phyloP scores from a whole-genome alignment of 2,888 invertebrate genomes.

The Amphipoea lucens region DNA sequence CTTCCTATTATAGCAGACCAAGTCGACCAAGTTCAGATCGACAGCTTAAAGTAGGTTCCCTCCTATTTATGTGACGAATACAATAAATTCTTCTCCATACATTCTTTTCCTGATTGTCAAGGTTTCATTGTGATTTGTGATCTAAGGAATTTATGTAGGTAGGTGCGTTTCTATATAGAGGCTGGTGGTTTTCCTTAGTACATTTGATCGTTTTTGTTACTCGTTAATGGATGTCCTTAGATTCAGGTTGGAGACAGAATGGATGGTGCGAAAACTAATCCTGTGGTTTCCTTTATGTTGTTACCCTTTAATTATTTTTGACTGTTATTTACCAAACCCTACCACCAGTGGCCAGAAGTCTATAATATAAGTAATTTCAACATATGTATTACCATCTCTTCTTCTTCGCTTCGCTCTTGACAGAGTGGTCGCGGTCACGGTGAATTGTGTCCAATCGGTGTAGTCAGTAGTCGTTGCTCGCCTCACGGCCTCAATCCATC shows the following conservation, averaged over 20 bases:
- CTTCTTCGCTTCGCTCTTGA: too few species aligned
- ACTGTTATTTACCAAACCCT: too few species aligned
- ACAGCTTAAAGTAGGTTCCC: background rate
- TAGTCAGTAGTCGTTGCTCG: too few species aligned
- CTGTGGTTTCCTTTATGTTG: background rate
- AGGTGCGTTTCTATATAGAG: background rate
- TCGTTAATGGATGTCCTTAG: background rate
- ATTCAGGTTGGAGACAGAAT: too few species aligned
- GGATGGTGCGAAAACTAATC: background rate
- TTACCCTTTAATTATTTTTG: too few species aligned
- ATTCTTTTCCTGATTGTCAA: constrained; percentile 19
- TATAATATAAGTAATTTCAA: too few species aligned
- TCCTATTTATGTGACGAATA: background rate
- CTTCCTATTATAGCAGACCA: background rate
- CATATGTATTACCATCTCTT: too few species aligned
- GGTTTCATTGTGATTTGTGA: constrained; percentile 20
- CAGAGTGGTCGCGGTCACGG: too few species aligned
- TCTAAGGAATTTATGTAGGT: background rate
- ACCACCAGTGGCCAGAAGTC: too few species aligned
- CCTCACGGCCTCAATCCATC: too few species aligned
- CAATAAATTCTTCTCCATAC: constrained; percentile 4
- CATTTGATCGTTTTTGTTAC: background rate
- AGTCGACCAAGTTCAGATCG: background rate
- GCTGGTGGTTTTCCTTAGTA: background rate
- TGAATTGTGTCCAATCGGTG: too few species aligned